A percentile compares a stretch with the other conserved stretches of the same genome.
Evolutionary conservation across 2,888 invertebrate genomes (phyloP).

Genomic region (Papilio elwesi): DNA sequence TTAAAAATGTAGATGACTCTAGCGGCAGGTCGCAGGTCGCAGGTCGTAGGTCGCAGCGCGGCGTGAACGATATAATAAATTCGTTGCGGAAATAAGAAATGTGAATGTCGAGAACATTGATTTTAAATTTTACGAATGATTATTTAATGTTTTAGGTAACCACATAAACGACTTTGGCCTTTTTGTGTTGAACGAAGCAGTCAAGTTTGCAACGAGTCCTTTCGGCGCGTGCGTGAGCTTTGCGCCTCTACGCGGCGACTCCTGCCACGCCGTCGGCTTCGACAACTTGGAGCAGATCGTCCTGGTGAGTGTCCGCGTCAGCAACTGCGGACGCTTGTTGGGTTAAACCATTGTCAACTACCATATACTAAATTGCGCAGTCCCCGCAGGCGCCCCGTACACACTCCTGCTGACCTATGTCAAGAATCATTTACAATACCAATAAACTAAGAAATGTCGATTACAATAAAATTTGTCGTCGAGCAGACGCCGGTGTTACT

Average conservation of each 20-base stretch:
- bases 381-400: no score
- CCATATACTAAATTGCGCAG: no score
- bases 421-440: no score
- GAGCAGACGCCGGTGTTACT: constrained; percentile 42
- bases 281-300: neutral
- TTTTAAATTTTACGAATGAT: no score
- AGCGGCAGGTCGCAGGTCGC: no score
- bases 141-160: constrained; percentile 33
- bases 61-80: neutral
- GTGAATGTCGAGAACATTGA: no score
- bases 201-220: constrained; percentile 8
- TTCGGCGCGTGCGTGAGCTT: constrained; percentile 19
- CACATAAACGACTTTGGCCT: constrained; percentile 44
- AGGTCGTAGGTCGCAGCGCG: no score
- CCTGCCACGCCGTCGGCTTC: constrained; percentile 23
- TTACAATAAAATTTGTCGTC: neutral
- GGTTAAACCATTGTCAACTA: no score
- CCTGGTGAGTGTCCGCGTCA: neutral
- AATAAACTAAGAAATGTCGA: neutral
- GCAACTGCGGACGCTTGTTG: no score
- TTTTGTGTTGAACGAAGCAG: constrained; percentile 41
- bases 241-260: neutral
- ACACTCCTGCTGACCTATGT: no score
- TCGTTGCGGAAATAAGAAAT: no score
- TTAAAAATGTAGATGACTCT: no score